Evolutionary conservation across 2,113 vertebrate genomes (phyloP), one percentile per base, ranked within the genome.

Genomic region (Phyllostomus hastatus): DNA sequence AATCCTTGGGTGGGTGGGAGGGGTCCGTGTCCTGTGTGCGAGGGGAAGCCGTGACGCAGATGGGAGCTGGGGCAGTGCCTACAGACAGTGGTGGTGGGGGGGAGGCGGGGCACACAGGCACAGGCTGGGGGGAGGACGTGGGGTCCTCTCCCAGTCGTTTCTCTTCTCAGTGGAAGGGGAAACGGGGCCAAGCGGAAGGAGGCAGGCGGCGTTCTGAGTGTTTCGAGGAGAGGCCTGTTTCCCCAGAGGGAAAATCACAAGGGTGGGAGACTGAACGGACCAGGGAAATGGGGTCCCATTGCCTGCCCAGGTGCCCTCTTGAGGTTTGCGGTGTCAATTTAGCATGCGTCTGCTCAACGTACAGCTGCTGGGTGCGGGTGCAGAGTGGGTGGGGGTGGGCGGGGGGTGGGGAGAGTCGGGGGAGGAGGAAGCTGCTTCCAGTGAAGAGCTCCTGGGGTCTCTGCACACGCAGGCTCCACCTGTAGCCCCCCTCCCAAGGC

Each of bases 51-150:
- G 7, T 1, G 4, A 5, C n/a, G 43, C 1, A 10, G 19, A 15
- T 19, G 10, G 41, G 10, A 57, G 14, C 50, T 35, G 0, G 2
- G 31, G 1, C 35, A 1, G 20, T 5, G 7, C 38, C 38, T 41
- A 4, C 38, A 41, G 38, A 41, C 38, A 41, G 3, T 41, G 43
- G 43, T 4, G 43, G 43, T 7, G 43, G 43, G 43, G 12, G 38
- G 64, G 43, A 31, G 67, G 79, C 52, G 2, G 16, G 4, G 75
- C 24, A 11, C 33, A 19, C 14, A 0, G 54, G 24, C 57, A 4
- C 15, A 2, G 54, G 66, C 11, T 7, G 20, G 7, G 6, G 59
- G 59, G 24, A 83, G 84, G 35, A 35, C 10, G 11, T 14, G 31
- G 20, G 8, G 17, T 16, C 33, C 85, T 93, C n/a, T 86, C 48